Evolutionary conservation across 2,797 vertebrate species (phyloP).

Genomic region (Sebastes trivittatus): DNA sequence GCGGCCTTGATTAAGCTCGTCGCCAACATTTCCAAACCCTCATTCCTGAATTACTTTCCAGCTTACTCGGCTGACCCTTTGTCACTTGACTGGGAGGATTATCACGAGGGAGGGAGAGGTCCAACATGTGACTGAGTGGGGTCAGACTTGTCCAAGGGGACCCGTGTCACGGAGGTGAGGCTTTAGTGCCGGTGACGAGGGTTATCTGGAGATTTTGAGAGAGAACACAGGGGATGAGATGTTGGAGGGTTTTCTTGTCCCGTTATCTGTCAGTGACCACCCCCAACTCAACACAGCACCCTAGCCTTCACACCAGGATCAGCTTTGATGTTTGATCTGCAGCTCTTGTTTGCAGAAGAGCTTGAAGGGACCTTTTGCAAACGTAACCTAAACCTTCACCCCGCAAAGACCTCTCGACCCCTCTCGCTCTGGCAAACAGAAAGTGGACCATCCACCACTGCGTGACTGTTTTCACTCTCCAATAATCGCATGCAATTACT

Average conservation of each 20-base stretch:
- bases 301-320: conserved; percentile 37
- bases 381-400: conserved; percentile 74
- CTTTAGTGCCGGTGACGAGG: conserved; percentile 11
- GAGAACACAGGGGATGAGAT: conserved; percentile 42
- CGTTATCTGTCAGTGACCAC: conserved; percentile 53
- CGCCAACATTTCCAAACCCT: conserved; percentile 30
- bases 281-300: conserved; percentile 28
- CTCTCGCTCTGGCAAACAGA: conserved; percentile 52
- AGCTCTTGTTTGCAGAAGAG: conserved; percentile 76
- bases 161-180: conserved; percentile 36
- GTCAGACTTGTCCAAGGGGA: conserved; percentile 48
- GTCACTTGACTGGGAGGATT: conserved; percentile 71
- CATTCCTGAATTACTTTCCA: conserved; percentile 56
- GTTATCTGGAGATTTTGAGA: conserved; percentile 48
- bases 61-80: conserved; percentile 68
- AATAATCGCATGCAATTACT: conserved; percentile 55
- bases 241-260: conserved; percentile 25
- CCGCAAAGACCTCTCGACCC: conserved; percentile 57
- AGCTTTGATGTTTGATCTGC: conserved; percentile 72
- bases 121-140: conserved; percentile 69
- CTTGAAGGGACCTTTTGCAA: conserved; percentile 70
- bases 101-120: conserved; percentile 55
- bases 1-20: conserved; percentile 45
- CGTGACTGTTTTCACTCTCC: conserved; percentile 36
- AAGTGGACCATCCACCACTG: conserved; percentile 33